These are phyloP conservation scores for Aphelocoma coerulescens DNA, from an alignment of 2,113 vertebrate species.

Conservation along the genomic window DNA sequence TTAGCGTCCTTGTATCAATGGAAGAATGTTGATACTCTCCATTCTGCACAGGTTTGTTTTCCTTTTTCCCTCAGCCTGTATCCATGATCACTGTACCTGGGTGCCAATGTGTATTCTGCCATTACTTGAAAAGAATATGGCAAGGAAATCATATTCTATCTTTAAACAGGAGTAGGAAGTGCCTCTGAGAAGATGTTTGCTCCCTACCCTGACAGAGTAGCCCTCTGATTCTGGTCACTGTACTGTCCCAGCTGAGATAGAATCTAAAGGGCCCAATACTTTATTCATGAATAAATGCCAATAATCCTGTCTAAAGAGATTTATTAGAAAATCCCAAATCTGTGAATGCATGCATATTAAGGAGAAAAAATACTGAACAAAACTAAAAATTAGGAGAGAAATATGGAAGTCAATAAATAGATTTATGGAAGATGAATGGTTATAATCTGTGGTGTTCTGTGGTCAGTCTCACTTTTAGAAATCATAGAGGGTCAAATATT, in stretches of 20 bases:
- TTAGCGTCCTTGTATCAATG: background rate
- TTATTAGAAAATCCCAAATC: background rate
- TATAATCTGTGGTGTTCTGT: background rate
- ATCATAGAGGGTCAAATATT: background rate
- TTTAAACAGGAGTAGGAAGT: background rate
- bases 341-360: background rate
- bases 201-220: background rate
- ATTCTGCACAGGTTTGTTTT: background rate
- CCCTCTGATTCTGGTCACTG: background rate
- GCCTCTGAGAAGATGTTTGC: background rate
- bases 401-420: background rate
- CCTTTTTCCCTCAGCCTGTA: background rate
- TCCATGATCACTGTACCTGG: background rate
- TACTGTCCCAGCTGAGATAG: background rate
- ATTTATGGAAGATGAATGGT: background rate
- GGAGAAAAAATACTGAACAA: background rate
- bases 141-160: fast-evolving
- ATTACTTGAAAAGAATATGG: background rate
- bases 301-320: background rate
- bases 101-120: background rate
- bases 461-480: background rate
- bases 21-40: background rate
- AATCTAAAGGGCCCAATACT: background rate
- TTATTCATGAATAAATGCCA: background rate
- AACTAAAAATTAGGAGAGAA: background rate